phyloP scores from a whole-genome alignment of 2,888 invertebrate species.

The Stictocephala bisonia region DNA sequence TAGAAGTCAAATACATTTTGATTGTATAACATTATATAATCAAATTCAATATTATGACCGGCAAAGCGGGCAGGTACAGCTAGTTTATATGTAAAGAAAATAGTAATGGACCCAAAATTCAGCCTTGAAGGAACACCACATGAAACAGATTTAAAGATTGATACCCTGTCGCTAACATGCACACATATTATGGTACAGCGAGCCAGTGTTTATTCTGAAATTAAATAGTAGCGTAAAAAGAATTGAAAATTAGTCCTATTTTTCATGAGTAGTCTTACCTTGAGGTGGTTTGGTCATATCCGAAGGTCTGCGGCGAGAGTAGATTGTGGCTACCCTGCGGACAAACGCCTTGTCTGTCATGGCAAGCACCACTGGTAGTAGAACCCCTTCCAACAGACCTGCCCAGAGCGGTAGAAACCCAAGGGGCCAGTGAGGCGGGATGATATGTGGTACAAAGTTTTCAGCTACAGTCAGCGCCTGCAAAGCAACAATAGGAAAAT shows the following conservation, averaged over 20 bases:
- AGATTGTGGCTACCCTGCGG: slow-evolving; percentile 69
- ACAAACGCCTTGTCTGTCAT: slow-evolving; percentile 71
- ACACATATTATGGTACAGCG: neutral
- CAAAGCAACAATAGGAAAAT: too few relatives aligned
- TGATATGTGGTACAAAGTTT: slow-evolving; percentile 67
- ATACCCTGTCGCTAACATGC: neutral
- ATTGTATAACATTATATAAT: too few relatives aligned
- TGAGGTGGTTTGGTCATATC: slow-evolving; percentile 65
- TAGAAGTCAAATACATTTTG: too few relatives aligned
- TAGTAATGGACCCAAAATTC: too few relatives aligned
- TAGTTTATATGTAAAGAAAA: too few relatives aligned
- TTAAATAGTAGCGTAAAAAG: neutral
- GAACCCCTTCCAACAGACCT: slow-evolving; percentile 69
- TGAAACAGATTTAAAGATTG: too few relatives aligned
- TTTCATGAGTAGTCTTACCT: slow-evolving; percentile 59
- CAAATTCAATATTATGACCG: too few relatives aligned
- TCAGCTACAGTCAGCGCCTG: slow-evolving; percentile 63
- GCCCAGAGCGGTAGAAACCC: slow-evolving; percentile 70
- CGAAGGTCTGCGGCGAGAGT: slow-evolving; percentile 63
- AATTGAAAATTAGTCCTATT: neutral
- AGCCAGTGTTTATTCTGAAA: too few relatives aligned
- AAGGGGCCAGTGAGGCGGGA: slow-evolving; percentile 67
- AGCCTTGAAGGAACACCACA: too few relatives aligned
- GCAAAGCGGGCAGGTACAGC: too few relatives aligned
- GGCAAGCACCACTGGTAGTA: slow-evolving; percentile 70